A percentile compares a stretch with the other conserved stretches of the same genome.
These are phyloP conservation scores for Acronicta leporina DNA, from an alignment of 2,888 invertebrate genomes.

Conservation along the genomic window DNA sequence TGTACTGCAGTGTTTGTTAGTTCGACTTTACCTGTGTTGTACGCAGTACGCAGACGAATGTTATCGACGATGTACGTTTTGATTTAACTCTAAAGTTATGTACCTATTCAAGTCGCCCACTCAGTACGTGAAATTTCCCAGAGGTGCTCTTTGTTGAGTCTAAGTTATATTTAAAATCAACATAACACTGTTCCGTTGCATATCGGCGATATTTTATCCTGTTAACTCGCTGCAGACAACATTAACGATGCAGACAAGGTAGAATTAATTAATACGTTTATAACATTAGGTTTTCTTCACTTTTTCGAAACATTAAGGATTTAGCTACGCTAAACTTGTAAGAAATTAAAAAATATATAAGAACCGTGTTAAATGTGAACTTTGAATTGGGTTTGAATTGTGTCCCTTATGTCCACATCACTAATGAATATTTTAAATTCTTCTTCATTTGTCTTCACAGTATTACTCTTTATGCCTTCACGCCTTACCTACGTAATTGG, in stretches of 20 bases:
- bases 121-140: conserved; percentile 48
- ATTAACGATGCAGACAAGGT: conserved; percentile 15
- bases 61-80: conserved; percentile 64
- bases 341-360: no score
- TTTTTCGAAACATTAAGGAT: no score
- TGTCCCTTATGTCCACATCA: no score
- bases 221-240: conserved; percentile 18
- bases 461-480: no score
- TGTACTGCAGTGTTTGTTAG: conserved; percentile 71
- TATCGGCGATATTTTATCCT: conserved; percentile 22
- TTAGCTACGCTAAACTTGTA: no score
- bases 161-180: conserved; percentile 51
- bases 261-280: no score
- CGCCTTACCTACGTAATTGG: no score
- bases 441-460: no score
- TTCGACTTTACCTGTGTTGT: conserved; percentile 62
- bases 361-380: no score
- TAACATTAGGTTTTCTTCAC: no score
- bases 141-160: conserved; percentile 52
- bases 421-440: no score
- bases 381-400: no score
- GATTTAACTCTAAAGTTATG: conserved; percentile 59
- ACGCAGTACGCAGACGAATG: conserved; percentile 54
- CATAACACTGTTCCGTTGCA: conserved; percentile 31
- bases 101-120: conserved; percentile 53